Evolutionary conservation across 1,140 invertebrate genomes (phyloP).

Genomic region (Kradibia gibbosae): DNA sequence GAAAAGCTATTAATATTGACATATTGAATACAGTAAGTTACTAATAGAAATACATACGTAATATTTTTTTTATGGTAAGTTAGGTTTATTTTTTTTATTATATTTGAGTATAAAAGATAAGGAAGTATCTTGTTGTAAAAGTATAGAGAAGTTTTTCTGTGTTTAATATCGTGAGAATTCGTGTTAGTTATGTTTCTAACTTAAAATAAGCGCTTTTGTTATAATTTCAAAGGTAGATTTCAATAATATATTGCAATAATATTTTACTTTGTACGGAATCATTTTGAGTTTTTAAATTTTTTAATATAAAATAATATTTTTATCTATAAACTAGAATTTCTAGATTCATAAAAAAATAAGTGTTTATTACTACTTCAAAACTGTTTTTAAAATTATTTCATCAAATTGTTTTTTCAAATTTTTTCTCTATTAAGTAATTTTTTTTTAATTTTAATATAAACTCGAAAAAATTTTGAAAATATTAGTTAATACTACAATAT

Average conservation of each 20-base stretch:
- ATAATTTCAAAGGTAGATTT: constrained; percentile 23
- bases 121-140: constrained; percentile 35
- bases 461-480: too few species aligned
- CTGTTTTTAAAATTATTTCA: too few species aligned
- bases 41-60: background rate
- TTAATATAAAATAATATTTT: too few species aligned
- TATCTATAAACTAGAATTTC: too few species aligned
- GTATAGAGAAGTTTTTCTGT: background rate
- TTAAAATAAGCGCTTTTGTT: constrained; percentile 21
- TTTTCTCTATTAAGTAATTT: too few species aligned
- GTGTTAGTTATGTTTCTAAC: background rate
- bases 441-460: too few species aligned
- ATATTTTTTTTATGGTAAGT: background rate
- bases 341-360: too few species aligned
- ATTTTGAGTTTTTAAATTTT: too few species aligned
- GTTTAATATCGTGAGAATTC: constrained; percentile 43
- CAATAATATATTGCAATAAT: constrained; percentile 9
- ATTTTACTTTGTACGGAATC: background rate
- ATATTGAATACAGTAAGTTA: background rate
- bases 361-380: too few species aligned
- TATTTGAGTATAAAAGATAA: constrained; percentile 6
- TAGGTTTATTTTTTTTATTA: constrained; percentile 17
- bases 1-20: background rate
- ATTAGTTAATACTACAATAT: too few species aligned
- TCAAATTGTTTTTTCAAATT: too few species aligned